These are phyloP conservation scores for Steatornis caripensis DNA, from an alignment of 2,113 vertebrate species.

Conservation along the genomic window DNA sequence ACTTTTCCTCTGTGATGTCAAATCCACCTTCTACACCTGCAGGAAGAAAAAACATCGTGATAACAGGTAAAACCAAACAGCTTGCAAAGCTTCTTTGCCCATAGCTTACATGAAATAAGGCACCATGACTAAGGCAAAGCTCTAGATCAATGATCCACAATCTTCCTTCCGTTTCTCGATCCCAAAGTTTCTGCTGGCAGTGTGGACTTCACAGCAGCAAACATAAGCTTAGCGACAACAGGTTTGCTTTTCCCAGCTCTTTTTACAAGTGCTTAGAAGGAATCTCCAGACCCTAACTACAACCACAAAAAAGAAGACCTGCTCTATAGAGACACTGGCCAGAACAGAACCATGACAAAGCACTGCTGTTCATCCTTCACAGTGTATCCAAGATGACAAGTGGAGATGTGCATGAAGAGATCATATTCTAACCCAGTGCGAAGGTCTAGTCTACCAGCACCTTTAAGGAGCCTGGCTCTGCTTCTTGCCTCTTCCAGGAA, in stretches of 20 bases:
- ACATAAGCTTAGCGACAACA: neutral
- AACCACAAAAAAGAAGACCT: conserved; percentile 24
- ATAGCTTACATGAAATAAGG: neutral
- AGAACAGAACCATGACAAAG: neutral
- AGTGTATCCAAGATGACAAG: neutral
- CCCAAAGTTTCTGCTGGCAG: neutral
- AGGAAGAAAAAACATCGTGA: neutral
- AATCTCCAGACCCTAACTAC: conserved; percentile 44
- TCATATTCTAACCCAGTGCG: neutral
- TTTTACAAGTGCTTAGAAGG: neutral
- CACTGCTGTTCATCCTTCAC: neutral
- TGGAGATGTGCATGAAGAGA: neutral
- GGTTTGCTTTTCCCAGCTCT: neutral
- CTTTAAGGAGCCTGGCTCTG: neutral
- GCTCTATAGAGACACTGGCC: neutral
- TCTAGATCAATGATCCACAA: neutral
- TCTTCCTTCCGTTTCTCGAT: neutral
- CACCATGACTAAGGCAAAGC: neutral
- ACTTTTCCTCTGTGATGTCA: conserved; percentile 88
- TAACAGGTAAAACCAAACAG: neutral
- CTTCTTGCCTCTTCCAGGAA: neutral
- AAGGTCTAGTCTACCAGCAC: neutral
- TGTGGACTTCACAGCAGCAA: neutral
- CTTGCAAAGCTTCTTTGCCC: neutral
- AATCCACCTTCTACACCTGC: conserved; percentile 96